Percentiles rank a stretch among this genome's conserved stretches.
Conservation (phyloP, 2,113 vertebrate species). For the Eolophus roseicapilla region DNA sequence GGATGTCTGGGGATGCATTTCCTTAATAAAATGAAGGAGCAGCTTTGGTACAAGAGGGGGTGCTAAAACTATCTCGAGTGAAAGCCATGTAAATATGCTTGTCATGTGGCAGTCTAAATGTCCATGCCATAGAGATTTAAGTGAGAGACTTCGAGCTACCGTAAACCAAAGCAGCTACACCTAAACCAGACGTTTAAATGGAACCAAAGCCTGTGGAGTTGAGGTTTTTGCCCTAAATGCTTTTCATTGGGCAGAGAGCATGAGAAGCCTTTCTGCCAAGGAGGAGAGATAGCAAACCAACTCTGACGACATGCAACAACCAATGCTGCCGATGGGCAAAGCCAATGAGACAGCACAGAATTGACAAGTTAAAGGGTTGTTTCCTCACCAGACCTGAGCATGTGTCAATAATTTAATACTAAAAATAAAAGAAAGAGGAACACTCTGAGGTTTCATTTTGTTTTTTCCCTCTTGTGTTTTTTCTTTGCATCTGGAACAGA, state of each 20-base stretch:
- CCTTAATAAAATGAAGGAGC: not conserved
- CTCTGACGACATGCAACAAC: not conserved
- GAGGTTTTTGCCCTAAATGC: not conserved
- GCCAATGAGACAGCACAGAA: not conserved
- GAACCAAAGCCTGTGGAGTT: not conserved
- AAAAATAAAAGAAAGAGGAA: not conserved
- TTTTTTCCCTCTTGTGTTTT: rapidly evolving
- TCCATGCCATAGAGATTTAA: not conserved
- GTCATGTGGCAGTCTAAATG: not conserved
- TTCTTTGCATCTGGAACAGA: not conserved
- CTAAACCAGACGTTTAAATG: not conserved
- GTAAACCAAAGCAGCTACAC: not conserved
- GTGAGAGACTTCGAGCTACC: not conserved
- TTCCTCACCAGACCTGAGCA: not conserved
- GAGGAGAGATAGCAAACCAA: not conserved
- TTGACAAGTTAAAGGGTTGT: not conserved
- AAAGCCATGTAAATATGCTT: not conserved
- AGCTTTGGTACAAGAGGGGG: not conserved
- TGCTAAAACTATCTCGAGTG: rapidly evolving
- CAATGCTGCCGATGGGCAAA: not conserved
- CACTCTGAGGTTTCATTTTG: not conserved
- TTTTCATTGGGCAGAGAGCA: not conserved
- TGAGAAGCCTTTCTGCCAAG: not conserved
- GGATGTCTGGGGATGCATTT: not conserved
- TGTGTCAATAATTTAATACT: not conserved